Conservation (phyloP, 92 coral and sea anemone species). For the Porites divaricata region DNA sequence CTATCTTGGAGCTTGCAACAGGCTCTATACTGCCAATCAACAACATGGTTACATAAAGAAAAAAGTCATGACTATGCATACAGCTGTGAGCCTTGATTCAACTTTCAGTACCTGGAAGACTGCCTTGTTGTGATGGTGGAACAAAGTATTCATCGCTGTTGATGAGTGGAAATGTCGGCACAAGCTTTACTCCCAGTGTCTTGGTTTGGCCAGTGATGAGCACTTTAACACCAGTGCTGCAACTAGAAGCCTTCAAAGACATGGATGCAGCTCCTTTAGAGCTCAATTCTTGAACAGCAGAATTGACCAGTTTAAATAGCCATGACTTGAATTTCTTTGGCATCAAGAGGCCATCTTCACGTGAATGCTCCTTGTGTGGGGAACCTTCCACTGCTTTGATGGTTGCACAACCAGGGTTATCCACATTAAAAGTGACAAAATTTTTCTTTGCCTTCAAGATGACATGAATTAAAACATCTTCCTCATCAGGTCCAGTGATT, state of each 20-base stretch:
- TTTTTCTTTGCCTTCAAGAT: slow-evolving; percentile 46
- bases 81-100: too few species aligned
- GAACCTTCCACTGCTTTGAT: slow-evolving; percentile 39
- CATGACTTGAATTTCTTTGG: slow-evolving; percentile 68
- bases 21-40: too few species aligned
- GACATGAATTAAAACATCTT: slow-evolving; percentile 55
- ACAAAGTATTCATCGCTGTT: slow-evolving; percentile 33
- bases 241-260: slow-evolving; percentile 22
- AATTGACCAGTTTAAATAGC: slow-evolving; percentile 47
- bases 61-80: too few species aligned
- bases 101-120: slow-evolving; percentile 1
- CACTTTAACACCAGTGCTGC: slow-evolving; percentile 26
- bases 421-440: slow-evolving; percentile 27
- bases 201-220: slow-evolving; percentile 22
- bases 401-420: slow-evolving; percentile 37
- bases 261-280: not conserved
- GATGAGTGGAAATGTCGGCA: slow-evolving; percentile 55
- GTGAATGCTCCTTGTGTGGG: slow-evolving; percentile 35
- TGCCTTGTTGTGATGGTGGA: slow-evolving; percentile 13
- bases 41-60: too few species aligned
- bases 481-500: slow-evolving; percentile 51
- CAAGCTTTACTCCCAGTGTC: slow-evolving; percentile 32
- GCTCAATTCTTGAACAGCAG: slow-evolving; percentile 6
- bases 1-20: too few species aligned
- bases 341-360: slow-evolving; percentile 39